Conservation (phyloP, 2,888 invertebrate genomes). For the Cryptophagus acutangulus region DNA sequence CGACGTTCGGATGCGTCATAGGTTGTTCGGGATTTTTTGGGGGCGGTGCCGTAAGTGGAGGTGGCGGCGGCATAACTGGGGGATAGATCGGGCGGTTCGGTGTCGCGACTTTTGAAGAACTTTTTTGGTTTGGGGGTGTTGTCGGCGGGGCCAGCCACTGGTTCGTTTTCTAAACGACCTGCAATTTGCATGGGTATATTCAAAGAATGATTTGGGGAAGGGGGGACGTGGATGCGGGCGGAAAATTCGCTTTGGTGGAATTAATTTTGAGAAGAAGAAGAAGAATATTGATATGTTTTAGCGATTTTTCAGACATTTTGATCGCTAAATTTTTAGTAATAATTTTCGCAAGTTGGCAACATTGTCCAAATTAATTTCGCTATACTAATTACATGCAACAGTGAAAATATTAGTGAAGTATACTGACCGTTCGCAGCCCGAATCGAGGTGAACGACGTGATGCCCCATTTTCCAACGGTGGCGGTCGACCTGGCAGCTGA, state of each 20-base stretch:
- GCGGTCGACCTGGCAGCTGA: conserved; percentile 86
- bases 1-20: conserved; percentile 19
- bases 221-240: neutral
- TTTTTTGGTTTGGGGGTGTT: conserved; percentile 69
- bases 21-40: conserved; percentile 28
- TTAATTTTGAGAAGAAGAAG: too few species aligned
- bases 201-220: neutral
- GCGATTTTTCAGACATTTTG: too few species aligned
- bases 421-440: conserved; percentile 69
- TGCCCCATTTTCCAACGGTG: conserved; percentile 91
- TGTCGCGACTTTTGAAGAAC: conserved; percentile 83
- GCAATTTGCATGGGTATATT: too few species aligned
- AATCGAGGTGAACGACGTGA: conserved; percentile 88
- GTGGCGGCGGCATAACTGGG: conserved; percentile 26
- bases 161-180: conserved; percentile 33
- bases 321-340: too few species aligned
- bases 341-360: too few species aligned
- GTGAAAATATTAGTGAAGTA: conserved; percentile 3
- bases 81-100: conserved; percentile 53
- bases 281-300: too few species aligned
- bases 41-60: conserved; percentile 27
- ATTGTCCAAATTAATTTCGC: too few species aligned
- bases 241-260: too few species aligned
- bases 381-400: too few species aligned
- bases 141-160: conserved; percentile 34